These are phyloP conservation scores for Oscheius myriophilus DNA, from an alignment of 2,888 invertebrate genomes.

Conservation along the genomic window DNA sequence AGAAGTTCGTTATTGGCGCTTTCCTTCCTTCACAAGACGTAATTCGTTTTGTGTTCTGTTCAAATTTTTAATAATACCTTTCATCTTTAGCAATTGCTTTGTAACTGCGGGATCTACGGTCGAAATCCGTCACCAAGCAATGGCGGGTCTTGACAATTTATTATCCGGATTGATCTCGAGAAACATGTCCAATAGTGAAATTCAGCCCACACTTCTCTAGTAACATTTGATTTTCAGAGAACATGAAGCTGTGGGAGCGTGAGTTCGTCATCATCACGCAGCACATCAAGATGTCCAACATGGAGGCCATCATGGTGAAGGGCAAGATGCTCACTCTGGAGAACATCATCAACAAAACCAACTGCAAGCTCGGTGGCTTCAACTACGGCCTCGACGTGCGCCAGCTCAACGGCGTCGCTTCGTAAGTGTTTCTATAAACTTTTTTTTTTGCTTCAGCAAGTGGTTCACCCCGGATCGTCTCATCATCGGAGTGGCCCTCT, in stretches of 20 bases:
- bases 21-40: too few relatives aligned
- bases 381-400: slow-evolving; percentile 38
- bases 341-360: slow-evolving; percentile 57
- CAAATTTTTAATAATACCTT: too few relatives aligned
- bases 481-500: slow-evolving; percentile 47
- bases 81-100: too few relatives aligned
- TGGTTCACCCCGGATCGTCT: slow-evolving; percentile 28
- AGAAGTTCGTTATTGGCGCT: too few relatives aligned
- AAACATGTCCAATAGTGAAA: too few relatives aligned
- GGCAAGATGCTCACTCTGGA: slow-evolving; percentile 41
- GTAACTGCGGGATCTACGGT: too few relatives aligned
- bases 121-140: too few relatives aligned
- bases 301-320: neutral
- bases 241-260: neutral
- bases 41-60: too few relatives aligned
- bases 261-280: slow-evolving; percentile 1
- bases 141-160: too few relatives aligned
- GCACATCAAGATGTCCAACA: slow-evolving; percentile 3
- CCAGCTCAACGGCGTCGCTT: neutral
- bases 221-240: too few relatives aligned
- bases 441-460: slow-evolving; percentile 5
- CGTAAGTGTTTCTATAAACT: neutral
- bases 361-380: slow-evolving; percentile 56
- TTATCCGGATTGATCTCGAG: too few relatives aligned
- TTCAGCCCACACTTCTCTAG: too few relatives aligned